Conservation (phyloP, 2,797 vertebrate genomes). For the Eutrigla gurnardus region DNA sequence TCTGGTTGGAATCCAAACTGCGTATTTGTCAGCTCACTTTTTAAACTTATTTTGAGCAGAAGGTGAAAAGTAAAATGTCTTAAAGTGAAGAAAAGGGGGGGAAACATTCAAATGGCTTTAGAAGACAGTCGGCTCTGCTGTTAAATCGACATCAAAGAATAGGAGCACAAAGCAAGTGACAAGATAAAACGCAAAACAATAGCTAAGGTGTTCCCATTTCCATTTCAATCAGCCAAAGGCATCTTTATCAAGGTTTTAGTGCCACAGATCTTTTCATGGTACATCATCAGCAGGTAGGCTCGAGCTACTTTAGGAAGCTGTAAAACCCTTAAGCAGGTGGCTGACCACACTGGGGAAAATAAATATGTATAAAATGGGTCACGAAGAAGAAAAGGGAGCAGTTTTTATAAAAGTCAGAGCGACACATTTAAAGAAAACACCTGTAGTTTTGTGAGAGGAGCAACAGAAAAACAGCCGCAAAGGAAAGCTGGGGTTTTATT, state of each 20-base stretch:
- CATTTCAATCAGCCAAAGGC: slow-evolving; percentile 52
- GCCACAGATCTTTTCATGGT: slow-evolving; percentile 36
- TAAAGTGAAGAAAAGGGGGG: neutral
- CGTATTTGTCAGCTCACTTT: neutral
- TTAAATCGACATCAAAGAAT: slow-evolving; percentile 56
- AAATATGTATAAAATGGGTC: slow-evolving; percentile 36
- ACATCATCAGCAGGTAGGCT: slow-evolving; percentile 39
- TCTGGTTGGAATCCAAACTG: neutral
- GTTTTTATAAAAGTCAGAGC: slow-evolving; percentile 26
- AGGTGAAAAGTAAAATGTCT: neutral
- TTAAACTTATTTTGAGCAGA: neutral
- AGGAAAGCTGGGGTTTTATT: slow-evolving; percentile 29
- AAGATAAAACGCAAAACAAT: slow-evolving; percentile 45
- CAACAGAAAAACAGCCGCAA: slow-evolving; percentile 45
- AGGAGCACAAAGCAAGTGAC: slow-evolving; percentile 38
- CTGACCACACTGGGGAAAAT: slow-evolving; percentile 42
- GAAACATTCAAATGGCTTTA: neutral
- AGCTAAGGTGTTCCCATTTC: slow-evolving; percentile 36
- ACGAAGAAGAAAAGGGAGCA: slow-evolving; percentile 7
- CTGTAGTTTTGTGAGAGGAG: slow-evolving; percentile 48
- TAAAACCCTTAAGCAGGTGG: slow-evolving; percentile 69
- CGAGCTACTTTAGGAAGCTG: slow-evolving; percentile 44
- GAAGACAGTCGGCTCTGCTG: slow-evolving; percentile 12
- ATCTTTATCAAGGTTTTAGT: slow-evolving; percentile 27
- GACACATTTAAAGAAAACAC: slow-evolving; percentile 44